Conservation (phyloP, 2,113 vertebrate genomes). For the Muscicapa adusta region DNA sequence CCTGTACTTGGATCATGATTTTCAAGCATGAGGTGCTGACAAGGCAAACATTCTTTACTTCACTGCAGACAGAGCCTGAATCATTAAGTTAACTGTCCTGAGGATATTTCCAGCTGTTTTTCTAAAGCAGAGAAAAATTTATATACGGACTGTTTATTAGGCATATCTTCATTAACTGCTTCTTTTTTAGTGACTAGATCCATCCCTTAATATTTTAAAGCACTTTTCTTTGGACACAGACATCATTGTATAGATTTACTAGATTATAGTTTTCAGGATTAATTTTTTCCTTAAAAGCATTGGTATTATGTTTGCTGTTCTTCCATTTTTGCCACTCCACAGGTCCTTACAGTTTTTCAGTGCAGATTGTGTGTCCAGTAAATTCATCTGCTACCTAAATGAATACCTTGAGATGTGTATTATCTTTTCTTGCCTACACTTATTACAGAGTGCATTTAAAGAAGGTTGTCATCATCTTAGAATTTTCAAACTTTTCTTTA, state of each 20-base stretch:
- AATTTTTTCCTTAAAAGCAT: not conserved
- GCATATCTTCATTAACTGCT: not conserved
- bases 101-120: not conserved
- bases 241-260: not conserved
- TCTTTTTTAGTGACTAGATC: not conserved
- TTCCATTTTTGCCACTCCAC: not conserved
- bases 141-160: not conserved
- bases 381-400: not conserved
- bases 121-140: not conserved
- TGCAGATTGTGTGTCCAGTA: not conserved
- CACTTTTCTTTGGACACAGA: not conserved
- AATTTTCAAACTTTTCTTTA: slow-evolving; percentile 10
- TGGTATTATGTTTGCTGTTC: not conserved
- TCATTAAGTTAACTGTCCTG: not conserved
- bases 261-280: not conserved
- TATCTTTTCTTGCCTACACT: not conserved
- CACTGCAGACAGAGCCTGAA: not conserved
- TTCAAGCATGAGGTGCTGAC: not conserved
- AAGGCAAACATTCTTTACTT: not conserved
- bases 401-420: not conserved
- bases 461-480: not conserved
- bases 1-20: not conserved
- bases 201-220: not conserved
- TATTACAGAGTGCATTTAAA: not conserved
- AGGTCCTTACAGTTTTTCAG: not conserved